Conservation (phyloP, 23 tunicate genomes). For the Botrylloides violaceus region DNA sequence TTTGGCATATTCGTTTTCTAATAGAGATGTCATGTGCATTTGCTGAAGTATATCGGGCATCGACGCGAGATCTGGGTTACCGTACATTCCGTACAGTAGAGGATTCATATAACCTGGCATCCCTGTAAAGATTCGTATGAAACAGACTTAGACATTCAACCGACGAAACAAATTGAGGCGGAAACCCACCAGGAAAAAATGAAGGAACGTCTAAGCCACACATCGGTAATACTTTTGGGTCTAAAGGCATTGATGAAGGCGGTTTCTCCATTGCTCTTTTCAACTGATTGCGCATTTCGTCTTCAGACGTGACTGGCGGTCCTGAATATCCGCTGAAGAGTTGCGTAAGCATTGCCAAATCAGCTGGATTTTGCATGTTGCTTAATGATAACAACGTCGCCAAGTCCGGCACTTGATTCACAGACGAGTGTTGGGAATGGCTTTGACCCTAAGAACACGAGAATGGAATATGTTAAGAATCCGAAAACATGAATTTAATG, state of each 20-base stretch:
- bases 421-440: not conserved
- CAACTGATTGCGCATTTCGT: slow-evolving; percentile 8
- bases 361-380: slow-evolving; percentile 11
- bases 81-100: slow-evolving; percentile 17
- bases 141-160: too few species aligned
- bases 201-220: slow-evolving; percentile 5
- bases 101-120: slow-evolving; percentile 22
- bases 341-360: slow-evolving; percentile 13
- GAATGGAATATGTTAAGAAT: too few species aligned
- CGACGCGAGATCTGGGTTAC: not conserved
- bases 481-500: too few species aligned
- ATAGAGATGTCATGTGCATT: not conserved
- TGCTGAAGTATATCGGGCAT: slow-evolving; percentile 12
- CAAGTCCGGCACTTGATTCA: not conserved
- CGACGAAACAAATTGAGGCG: not conserved
- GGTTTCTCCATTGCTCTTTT: slow-evolving; percentile 5
- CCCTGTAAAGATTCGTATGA: not conserved
- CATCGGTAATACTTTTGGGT: not conserved
- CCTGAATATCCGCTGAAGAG: slow-evolving; percentile 11
- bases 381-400: slow-evolving; percentile 5
- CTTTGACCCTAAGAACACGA: not conserved
- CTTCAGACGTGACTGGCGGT: slow-evolving; percentile 4
- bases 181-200: slow-evolving; percentile 3
- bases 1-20: slow-evolving; percentile 13
- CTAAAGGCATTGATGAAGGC: not conserved